Evolutionary conservation across 2,888 invertebrate genomes (phyloP).

Genomic region (Platycheirus rosarum): DNA sequence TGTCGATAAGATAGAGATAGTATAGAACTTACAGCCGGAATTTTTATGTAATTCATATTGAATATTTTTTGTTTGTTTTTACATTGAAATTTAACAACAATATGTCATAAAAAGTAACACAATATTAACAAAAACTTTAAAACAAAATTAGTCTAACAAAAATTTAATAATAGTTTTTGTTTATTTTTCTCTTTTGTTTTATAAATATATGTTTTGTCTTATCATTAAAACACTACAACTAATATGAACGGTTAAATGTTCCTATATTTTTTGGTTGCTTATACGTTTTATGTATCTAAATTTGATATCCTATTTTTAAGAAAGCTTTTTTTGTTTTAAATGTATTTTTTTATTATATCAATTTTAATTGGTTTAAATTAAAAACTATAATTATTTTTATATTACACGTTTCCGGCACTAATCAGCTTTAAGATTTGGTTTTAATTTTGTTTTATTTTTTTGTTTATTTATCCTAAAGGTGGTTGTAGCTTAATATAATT

Average conservation of each 20-base stretch:
- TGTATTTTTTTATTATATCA: slow-evolving; percentile 1
- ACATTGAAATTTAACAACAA: slow-evolving; percentile 58
- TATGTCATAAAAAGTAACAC: neutral
- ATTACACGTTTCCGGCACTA: slow-evolving; percentile 79
- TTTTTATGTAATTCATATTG: slow-evolving; percentile 11
- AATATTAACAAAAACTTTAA: slow-evolving; percentile 6
- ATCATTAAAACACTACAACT: slow-evolving; percentile 49
- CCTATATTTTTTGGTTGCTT: slow-evolving; percentile 33
- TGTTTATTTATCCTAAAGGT: slow-evolving; percentile 63
- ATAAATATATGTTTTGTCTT: slow-evolving; percentile 39
- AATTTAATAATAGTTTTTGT: slow-evolving; percentile 30
- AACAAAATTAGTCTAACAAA: slow-evolving; percentile 46
- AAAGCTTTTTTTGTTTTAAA: slow-evolving; percentile 60
- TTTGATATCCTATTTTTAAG: slow-evolving; percentile 70
- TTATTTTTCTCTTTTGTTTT: slow-evolving; percentile 27
- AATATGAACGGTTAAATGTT: slow-evolving; percentile 42
- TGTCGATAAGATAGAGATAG: neutral
- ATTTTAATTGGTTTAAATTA: slow-evolving; percentile 38
- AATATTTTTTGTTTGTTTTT: slow-evolving; percentile 27
- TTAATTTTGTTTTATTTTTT: neutral
- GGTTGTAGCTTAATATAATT: slow-evolving; percentile 61
- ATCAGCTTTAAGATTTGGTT: slow-evolving; percentile 45
- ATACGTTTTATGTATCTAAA: slow-evolving; percentile 42
- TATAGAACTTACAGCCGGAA: slow-evolving; percentile 31
- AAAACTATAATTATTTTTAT: slow-evolving; percentile 70